These are phyloP conservation scores for Hesperia comma DNA, from an alignment of 2,888 invertebrate species.

Conservation along the genomic window DNA sequence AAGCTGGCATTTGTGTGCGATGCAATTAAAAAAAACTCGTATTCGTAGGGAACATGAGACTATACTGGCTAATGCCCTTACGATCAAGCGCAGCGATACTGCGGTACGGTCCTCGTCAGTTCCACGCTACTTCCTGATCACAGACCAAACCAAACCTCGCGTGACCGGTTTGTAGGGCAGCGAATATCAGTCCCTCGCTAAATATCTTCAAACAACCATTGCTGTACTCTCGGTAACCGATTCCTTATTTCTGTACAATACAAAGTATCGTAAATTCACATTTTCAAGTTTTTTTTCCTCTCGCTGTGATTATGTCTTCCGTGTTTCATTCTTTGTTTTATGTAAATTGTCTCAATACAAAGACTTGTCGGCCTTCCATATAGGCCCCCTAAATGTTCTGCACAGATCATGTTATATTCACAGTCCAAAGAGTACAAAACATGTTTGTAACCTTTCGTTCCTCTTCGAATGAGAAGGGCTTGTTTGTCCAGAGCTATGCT, in stretches of 20 bases:
- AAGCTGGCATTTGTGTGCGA: too few relatives aligned
- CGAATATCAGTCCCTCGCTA: neutral
- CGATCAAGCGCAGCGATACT: slow-evolving; percentile 1
- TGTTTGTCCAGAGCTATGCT: too few relatives aligned
- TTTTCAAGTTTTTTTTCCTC: neutral
- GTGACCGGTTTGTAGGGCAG: slow-evolving; percentile 24
- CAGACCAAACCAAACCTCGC: slow-evolving; percentile 8
- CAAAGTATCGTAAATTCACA: neutral
- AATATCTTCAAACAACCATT: slow-evolving; percentile 3
- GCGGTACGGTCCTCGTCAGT: neutral
- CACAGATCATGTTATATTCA: too few relatives aligned
- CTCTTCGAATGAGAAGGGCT: too few relatives aligned
- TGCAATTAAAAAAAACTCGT: too few relatives aligned
- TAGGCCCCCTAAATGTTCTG: too few relatives aligned
- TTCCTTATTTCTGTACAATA: neutral
- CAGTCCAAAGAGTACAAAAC: too few relatives aligned
- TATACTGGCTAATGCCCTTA: neutral
- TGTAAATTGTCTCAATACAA: too few relatives aligned
- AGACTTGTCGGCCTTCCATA: too few relatives aligned
- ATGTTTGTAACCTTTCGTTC: too few relatives aligned
- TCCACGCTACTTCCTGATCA: slow-evolving; percentile 18
- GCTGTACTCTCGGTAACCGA: slow-evolving; percentile 3
- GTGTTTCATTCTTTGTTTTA: neutral
- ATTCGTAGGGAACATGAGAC: neutral
- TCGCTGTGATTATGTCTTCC: neutral